Conservation (phyloP, 2,113 vertebrate genomes). For the Chaetodon trifascialis region DNA sequence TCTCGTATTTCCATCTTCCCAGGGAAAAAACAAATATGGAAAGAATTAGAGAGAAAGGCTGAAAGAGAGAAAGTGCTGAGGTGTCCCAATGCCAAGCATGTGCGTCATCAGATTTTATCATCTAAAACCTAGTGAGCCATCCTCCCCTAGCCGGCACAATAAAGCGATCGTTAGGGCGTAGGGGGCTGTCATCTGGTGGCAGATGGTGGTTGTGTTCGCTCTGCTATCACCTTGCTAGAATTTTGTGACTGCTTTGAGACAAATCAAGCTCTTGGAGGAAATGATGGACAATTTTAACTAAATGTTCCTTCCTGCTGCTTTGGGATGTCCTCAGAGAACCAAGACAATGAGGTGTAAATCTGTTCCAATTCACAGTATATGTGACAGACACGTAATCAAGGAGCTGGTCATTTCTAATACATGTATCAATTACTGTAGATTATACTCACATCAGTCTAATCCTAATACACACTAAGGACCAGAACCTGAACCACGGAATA, state of each 20-base stretch:
- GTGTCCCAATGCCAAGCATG: conserved; percentile 17
- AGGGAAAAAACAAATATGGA: conserved; percentile 39
- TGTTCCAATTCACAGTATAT: too few relatives aligned
- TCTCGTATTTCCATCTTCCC: conserved; percentile 25
- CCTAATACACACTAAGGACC: neutral
- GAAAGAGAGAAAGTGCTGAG: conserved; percentile 36
- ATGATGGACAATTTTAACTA: neutral
- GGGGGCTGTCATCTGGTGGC: neutral
- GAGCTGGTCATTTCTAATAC: too few relatives aligned
- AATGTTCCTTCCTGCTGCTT: neutral
- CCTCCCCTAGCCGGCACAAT: neutral
- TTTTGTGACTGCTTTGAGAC: conserved; percentile 3
- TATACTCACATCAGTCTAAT: neutral
- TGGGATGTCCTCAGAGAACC: neutral
- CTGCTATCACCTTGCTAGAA: neutral
- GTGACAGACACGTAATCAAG: too few relatives aligned
- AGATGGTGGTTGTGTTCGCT: neutral
- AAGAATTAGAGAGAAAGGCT: conserved; percentile 16
- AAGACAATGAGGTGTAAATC: too few relatives aligned
- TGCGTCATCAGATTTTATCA: conserved; percentile 63
- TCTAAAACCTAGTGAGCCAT: conserved; percentile 38
- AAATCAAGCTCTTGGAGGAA: neutral
- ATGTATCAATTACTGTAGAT: neutral
- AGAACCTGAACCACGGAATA: neutral
- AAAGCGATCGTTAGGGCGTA: neutral